Evolutionary conservation across 1,140 invertebrate species (phyloP), one percentile per base, ranked within the genome.

Genomic region (Drosophila pectinifera): DNA sequence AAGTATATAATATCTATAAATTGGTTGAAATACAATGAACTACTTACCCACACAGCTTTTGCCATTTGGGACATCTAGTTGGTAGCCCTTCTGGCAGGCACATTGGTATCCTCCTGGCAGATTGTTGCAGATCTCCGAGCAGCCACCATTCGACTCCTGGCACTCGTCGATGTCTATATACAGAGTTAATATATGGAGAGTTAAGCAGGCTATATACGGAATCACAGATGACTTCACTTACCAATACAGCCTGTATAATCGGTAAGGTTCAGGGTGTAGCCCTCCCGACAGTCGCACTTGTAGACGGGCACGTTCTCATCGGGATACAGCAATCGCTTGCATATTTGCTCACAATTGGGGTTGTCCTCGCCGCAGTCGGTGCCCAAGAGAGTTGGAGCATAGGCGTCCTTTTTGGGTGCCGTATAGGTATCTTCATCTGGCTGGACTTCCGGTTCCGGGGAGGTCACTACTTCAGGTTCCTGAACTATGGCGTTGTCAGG

Each of bases 81-180:
- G 49, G 61, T 93, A 93, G 13, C 95, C 94, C 7, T 89, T 81
- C 4, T 94, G 94, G 88, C 96, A 97, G 67, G 93, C 86, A 91
- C 96, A 97, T 74, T 94, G 93, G 82, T 94, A 96, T 16, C 94
- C 93, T 43, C 97, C 97, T 10, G 95, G 94, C 31, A 95, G 93
- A 91, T 97, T 98, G 16, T 95, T 92, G 93, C 95, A 96, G 16
- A 92, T 83, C 51, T 94, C 93, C 20, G 93, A 92, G 80, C 95
- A 96, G 42, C 93, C 93, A 16, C 93, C 96, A 85, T 96, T 96
- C 72, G 95, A 94, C 58, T 93, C 93, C 68, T 94, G 80, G 85
- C 97, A 97, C 90, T 97, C 97, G 92, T 97, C 95, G 54, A 97
- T 94, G 92, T 98, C 95, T n/a, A n/a, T n/a, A n/a, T n/a, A n/a